These are phyloP conservation scores for Dasypolia templi DNA, from an alignment of 2,888 invertebrate genomes.

Conservation along the genomic window DNA sequence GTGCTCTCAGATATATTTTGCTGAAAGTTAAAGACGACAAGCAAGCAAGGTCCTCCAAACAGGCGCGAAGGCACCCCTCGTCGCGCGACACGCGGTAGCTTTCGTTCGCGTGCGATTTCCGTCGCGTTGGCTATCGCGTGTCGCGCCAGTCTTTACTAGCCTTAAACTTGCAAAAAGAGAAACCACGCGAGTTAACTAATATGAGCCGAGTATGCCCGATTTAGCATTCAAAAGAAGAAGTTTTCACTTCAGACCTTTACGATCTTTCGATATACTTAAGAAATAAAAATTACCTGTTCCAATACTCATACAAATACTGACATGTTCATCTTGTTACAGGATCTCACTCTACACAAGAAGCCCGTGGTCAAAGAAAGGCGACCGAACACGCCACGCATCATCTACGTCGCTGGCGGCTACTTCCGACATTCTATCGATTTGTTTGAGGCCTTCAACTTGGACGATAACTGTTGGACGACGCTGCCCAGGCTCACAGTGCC, in stretches of 20 bases:
- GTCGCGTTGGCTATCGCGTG: too few species aligned
- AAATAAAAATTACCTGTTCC: background rate
- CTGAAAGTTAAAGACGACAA: background rate
- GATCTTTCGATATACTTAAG: background rate
- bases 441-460: slow-evolving; percentile 96
- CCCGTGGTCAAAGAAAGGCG: slow-evolving; percentile 96
- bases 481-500: slow-evolving; percentile 96
- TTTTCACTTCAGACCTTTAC: background rate
- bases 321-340: slow-evolving; percentile 83
- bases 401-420: slow-evolving; percentile 98
- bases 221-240: too few species aligned
- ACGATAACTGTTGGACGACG: slow-evolving; percentile 95
- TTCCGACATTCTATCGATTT: slow-evolving; percentile 95
- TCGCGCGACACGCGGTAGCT: too few species aligned
- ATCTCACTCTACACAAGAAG: slow-evolving; percentile 96
- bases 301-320: background rate
- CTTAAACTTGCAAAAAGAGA: too few species aligned
- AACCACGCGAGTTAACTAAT: too few species aligned
- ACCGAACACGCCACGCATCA: slow-evolving; percentile 96
- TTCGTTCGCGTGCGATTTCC: too few species aligned
- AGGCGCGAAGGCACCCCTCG: too few species aligned
- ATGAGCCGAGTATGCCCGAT: background rate
- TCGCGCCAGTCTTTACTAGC: too few species aligned
- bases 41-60: too few species aligned
- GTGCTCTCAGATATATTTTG: background rate